Evolutionary conservation across 2,888 invertebrate genomes (phyloP).

Genomic region (Itoplectis maculator): DNA sequence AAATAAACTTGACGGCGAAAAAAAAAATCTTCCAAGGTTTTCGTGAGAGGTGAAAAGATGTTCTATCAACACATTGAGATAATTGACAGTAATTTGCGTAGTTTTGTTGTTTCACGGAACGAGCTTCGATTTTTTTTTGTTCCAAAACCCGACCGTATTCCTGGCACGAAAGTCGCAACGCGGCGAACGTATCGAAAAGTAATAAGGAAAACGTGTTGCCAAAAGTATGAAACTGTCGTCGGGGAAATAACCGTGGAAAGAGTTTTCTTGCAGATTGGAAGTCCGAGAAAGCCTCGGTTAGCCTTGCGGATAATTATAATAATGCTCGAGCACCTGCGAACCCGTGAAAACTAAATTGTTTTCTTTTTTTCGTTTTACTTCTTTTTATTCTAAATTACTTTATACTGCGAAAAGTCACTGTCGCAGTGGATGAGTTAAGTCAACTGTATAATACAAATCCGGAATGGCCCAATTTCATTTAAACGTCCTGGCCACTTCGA

Average conservation of each 20-base stretch:
- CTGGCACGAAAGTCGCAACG: background rate
- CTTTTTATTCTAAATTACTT: background rate
- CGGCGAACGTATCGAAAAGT: background rate
- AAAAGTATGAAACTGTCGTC: conserved; percentile 23
- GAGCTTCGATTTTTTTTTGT: background rate
- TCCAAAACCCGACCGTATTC: background rate
- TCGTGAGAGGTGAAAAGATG: background rate
- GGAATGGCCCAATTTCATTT: conserved; percentile 41
- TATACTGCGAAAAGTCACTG: conserved; percentile 17
- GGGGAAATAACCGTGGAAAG: background rate
- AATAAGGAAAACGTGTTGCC: conserved; percentile 9
- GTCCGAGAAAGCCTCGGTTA: background rate
- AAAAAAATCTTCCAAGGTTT: background rate
- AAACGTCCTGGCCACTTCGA: conserved; percentile 39
- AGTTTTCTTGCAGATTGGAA: conserved; percentile 1
- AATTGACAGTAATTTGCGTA: no score
- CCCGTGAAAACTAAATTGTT: conserved; percentile 10
- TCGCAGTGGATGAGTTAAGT: conserved; percentile 28
- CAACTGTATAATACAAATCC: conserved; percentile 35
- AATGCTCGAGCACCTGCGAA: conserved; percentile 21
- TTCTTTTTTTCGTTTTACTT: background rate
- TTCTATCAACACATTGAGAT: no score
- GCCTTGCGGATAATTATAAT: conserved; percentile 21
- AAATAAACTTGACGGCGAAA: background rate
- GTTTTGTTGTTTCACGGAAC: no score